Base-by-base conservation (phyloP, 2,888 invertebrate genomes). In the Exocentrus adspersus region DNA sequence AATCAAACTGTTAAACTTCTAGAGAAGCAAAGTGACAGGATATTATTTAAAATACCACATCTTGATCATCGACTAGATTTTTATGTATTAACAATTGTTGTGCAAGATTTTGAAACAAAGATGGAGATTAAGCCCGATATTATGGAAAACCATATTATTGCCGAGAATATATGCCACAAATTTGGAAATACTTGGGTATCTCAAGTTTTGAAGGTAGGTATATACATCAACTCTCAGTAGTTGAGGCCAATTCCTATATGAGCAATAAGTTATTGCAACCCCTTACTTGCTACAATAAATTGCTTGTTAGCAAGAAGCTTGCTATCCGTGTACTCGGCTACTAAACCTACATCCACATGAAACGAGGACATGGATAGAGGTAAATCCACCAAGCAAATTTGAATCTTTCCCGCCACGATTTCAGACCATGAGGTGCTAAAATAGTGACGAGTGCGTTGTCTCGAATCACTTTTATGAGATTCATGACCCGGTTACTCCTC, bases 121-220 rank as follows among this genome's bases (percentile, higher is more conserved):
- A 60, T 63, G 37, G 64, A 62, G 16, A 60, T 77, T 6, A 64
- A 75, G 17, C 16, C 45, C 6, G 60, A 72, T 9, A 61, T 72
- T 14, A 61, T 70, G 52, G 68, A 72, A 41, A 72, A 77, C 24
- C 54, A 50, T 2, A 72, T 73, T 58, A 48, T 78, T n/a, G 67
- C 72, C 3, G 73, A 77, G 46, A 73, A 77, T 67, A 65, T 81
- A 64, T 82, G 81, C 60, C 75, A 78, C 62, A 69, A 74, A 21
- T 78, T 70, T 71, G 80, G 80, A 24, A 54, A 75, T n/a, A 74
- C 78, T 10, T 81, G 81, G 81, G 70, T 80, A 20, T 76, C 79
- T 10, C 72, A 77, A 53, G 70, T 66, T 28, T 28, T 79, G 19
- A 74, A 77, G 71, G 79, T 79, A 56, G 64, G 62, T n/a, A 20